phyloP scores from a whole-genome alignment of 2,888 invertebrate species.

The Drosophila atripex region DNA sequence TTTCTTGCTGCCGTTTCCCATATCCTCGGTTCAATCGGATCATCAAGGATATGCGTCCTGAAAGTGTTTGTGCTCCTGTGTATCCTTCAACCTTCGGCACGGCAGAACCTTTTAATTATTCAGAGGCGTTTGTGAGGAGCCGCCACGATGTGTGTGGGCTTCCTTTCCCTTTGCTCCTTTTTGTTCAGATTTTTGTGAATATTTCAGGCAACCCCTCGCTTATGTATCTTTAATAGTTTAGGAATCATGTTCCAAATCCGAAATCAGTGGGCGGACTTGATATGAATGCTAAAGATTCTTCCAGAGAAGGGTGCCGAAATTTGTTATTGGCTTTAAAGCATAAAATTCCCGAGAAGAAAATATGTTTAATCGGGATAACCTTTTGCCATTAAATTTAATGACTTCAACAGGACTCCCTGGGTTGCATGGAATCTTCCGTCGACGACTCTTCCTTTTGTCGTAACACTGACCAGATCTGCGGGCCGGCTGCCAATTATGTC shows the following conservation, averaged over 20 bases:
- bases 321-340: background rate
- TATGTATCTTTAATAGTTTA: conserved; percentile 37
- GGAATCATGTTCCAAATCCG: conserved; percentile 30
- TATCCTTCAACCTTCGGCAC: background rate
- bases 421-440: conserved; percentile 11
- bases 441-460: background rate
- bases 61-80: conserved; percentile 6
- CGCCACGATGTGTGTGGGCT: conserved; percentile 1
- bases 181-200: conserved; percentile 12
- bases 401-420: background rate
- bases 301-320: background rate
- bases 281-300: conserved; percentile 11
- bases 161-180: background rate
- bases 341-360: background rate
- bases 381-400: conserved; percentile 11
- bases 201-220: conserved; percentile 24
- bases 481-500: conserved; percentile 33
- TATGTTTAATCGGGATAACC: background rate
- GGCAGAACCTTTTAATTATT: conserved; percentile 65
- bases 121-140: conserved; percentile 42
- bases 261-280: conserved; percentile 25
- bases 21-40: conserved; percentile 34
- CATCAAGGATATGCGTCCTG: conserved; percentile 28
- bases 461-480: conserved; percentile 5
- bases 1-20: conserved; percentile 40